Base-by-base conservation (phyloP, 2,888 invertebrate species). In the Sthenelais limicola region DNA sequence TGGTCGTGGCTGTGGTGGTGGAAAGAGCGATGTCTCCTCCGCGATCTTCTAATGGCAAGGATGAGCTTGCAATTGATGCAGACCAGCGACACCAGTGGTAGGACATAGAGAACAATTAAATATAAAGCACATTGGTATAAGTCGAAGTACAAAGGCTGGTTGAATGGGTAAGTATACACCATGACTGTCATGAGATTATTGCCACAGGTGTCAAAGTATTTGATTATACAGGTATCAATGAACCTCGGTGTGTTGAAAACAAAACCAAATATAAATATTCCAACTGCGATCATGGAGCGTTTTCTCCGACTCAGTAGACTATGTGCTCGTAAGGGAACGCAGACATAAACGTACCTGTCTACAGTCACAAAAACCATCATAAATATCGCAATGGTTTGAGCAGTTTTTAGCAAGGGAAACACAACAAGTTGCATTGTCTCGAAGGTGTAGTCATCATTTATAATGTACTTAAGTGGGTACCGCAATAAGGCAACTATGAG, bases 331-430 rank as follows among this genome's bases (percentile, higher is more conserved):
- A 75, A 54, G 3, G 77, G 77, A 30, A 49, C 26, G 58, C 77
- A 76, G 21, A 79, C 77, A 62, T 77, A 78, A 24, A 71, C 58
- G 43, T 68, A 78, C 3, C 79, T 58, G 66, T 79, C 79, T 21
- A 76, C 56, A 28, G 79, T 79, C 3, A 79, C 77, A 33, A 76
- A 51, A 4, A 76, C 74, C 62, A 79, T 74, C 76, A 77, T 74
- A 74, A 77, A 78, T 38, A 78, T 78, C n/a, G 74, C 68, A 21
- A 76, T 69, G 24, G 77, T 72, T 66, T 79, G 79, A 30, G 73
- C 67, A 9, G 75, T 76, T 51, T 75, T 78, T 48, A 76, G 70
- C 38, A 76, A 70, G 1, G 79, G 77, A 28, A 69, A 76, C 21
- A 76, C 73, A 35, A 56, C 26, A 12, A 71, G 73, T 74, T 78